Percentiles rank a stretch among this genome's conserved stretches.
Conservation (phyloP, 2,888 invertebrate species). For the Sinopyrophorus schimmeli region DNA sequence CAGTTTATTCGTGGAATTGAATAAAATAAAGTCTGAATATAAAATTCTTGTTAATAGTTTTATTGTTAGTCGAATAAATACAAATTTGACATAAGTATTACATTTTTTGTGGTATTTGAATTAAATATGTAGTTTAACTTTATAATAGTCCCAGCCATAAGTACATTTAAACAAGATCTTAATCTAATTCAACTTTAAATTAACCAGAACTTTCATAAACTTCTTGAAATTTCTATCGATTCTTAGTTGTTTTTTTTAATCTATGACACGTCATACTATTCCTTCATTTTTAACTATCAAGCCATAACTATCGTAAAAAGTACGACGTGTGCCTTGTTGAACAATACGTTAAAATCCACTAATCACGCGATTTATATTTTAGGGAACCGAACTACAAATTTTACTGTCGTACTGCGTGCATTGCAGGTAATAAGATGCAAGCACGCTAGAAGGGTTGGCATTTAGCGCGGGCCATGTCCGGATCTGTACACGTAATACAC, state of each 20-base stretch:
- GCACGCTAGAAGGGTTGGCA: conserved; percentile 46
- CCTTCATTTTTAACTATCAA: conserved; percentile 11
- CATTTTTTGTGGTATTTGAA: too few relatives aligned
- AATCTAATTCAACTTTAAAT: too few relatives aligned
- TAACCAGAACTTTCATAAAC: too few relatives aligned
- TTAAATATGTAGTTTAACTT: too few relatives aligned
- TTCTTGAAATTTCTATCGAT: conserved; percentile 12
- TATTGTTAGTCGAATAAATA: too few relatives aligned
- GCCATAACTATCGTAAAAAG: background rate
- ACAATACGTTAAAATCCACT: conserved; percentile 27
- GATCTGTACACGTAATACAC: conserved; percentile 25
- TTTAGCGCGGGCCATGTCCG: conserved; percentile 45
- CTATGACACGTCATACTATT: conserved; percentile 11
- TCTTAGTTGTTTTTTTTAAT: too few relatives aligned
- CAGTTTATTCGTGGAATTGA: too few relatives aligned
- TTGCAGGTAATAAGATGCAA: conserved; percentile 43
- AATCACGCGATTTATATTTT: conserved; percentile 42
- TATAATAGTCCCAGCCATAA: too few relatives aligned
- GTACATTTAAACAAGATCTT: too few relatives aligned
- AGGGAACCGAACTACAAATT: conserved; percentile 45
- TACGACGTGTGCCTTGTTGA: conserved; percentile 34
- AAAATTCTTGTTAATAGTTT: too few relatives aligned
- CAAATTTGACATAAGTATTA: too few relatives aligned
- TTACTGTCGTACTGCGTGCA: conserved; percentile 46
- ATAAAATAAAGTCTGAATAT: too few relatives aligned